A percentile compares a stretch with the other conserved stretches of the same genome.
Conservation (phyloP, 1,140 invertebrate species). For the Saccostrea cuccullata region DNA sequence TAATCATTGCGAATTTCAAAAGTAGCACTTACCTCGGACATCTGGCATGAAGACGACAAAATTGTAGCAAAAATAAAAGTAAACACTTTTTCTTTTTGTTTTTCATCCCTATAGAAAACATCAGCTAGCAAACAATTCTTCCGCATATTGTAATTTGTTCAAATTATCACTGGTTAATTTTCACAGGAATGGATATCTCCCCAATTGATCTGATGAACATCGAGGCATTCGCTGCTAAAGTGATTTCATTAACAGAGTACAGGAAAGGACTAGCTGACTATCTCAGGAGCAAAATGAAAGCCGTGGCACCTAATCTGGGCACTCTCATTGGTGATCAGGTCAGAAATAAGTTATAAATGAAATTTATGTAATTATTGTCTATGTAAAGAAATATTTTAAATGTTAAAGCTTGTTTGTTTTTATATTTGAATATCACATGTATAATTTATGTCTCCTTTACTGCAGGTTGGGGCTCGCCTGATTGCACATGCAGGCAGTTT, state of each 20-base stretch:
- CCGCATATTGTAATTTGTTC: neutral
- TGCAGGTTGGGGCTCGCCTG: slow-evolving; percentile 93
- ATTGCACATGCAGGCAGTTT: slow-evolving; percentile 98
- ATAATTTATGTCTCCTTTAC: neutral
- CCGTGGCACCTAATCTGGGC: slow-evolving; percentile 97
- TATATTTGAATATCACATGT: too few species aligned
- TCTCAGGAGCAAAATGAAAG: slow-evolving; percentile 93
- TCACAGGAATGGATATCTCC: slow-evolving; percentile 94
- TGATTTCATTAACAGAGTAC: slow-evolving; percentile 93
- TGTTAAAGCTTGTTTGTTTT: too few species aligned
- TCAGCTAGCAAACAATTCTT: neutral
- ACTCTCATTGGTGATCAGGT: slow-evolving; percentile 95
- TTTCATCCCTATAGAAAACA: neutral
- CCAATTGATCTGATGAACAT: slow-evolving; percentile 97
- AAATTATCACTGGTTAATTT: neutral
- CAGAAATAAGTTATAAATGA: neutral
- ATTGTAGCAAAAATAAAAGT: neutral
- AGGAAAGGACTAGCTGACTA: slow-evolving; percentile 87
- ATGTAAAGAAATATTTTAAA: too few species aligned
- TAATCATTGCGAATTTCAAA: too few species aligned
- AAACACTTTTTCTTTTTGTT: neutral
- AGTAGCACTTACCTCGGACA: neutral
- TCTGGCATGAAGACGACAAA: neutral
- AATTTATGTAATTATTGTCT: too few species aligned
- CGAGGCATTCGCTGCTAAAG: slow-evolving; percentile 92